Conservation (phyloP, 2,113 vertebrate genomes). For the Lipophrys pholis region DNA sequence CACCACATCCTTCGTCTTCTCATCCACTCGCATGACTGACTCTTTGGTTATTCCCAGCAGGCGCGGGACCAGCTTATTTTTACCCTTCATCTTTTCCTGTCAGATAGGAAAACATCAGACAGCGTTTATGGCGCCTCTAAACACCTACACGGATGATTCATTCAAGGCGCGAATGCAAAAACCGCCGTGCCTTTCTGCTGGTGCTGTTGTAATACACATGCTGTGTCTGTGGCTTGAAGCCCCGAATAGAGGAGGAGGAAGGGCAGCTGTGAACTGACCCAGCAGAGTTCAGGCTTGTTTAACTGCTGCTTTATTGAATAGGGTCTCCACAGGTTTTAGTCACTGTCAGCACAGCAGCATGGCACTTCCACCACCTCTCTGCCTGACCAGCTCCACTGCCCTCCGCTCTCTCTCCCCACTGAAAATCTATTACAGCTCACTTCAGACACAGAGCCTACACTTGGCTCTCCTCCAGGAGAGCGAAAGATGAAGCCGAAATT, state of each 20-base stretch:
- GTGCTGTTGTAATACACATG: constrained; percentile 30
- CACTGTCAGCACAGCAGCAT: constrained; percentile 61
- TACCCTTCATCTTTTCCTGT: constrained; percentile 99
- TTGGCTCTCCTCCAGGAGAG: constrained; percentile 62
- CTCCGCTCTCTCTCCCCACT: constrained; percentile 66
- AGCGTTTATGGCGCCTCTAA: constrained; percentile 32
- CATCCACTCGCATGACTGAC: constrained; percentile 98
- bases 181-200: constrained; percentile 12
- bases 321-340: constrained; percentile 70
- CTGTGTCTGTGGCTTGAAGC: constrained; percentile 28
- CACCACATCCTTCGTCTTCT: constrained; percentile 97
- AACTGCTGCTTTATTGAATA: constrained; percentile 76
- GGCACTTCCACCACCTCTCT: constrained; percentile 53
- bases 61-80: constrained; percentile 96
- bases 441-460: constrained; percentile 58
- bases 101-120: constrained; percentile 58
- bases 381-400: constrained; percentile 53
- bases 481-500: constrained; percentile 61
- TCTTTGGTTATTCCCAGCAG: constrained; percentile 98
- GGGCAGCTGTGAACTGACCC: constrained; percentile 67
- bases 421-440: constrained; percentile 69
- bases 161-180: constrained; percentile 18
- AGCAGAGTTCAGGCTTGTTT: constrained; percentile 68
- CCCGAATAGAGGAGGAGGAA: constrained; percentile 41
- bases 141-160: constrained; percentile 74